These are phyloP conservation scores for Psilopsiagon aurifrons DNA, from an alignment of 2,113 vertebrate species.

Conservation along the genomic window DNA sequence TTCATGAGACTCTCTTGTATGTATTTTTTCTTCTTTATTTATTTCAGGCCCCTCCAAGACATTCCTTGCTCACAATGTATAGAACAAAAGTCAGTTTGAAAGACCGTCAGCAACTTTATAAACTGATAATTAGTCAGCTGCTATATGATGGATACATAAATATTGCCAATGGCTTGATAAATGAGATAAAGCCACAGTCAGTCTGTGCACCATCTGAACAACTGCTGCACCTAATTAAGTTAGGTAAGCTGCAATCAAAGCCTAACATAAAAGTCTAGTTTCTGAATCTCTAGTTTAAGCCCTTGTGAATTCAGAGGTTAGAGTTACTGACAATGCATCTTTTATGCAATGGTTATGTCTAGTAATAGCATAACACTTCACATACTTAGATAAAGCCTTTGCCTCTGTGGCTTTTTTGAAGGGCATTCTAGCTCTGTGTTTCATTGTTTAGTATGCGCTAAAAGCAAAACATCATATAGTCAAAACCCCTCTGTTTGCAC, in stretches of 20 bases:
- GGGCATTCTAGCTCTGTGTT: neutral
- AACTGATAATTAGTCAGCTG: conserved; percentile 95
- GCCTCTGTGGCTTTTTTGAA: neutral
- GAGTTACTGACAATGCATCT: neutral
- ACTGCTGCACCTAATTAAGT: conserved; percentile 95
- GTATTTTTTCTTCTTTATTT: conserved; percentile 34
- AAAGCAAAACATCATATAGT: neutral
- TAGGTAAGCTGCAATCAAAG: conserved; percentile 77
- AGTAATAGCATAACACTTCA: neutral
- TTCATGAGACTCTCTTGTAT: neutral
- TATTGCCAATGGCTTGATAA: conserved; percentile 95
- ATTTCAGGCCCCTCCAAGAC: conserved; percentile 67
- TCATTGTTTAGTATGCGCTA: neutral
- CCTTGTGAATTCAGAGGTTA: neutral
- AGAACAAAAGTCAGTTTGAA: conserved; percentile 94
- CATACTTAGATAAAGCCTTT: neutral
- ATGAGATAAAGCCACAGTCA: conserved; percentile 90
- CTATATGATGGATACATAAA: conserved; percentile 96
- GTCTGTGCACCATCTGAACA: conserved; percentile 96
- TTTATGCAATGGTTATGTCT: neutral
- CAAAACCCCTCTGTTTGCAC: neutral
- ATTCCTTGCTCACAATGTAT: conserved; percentile 82
- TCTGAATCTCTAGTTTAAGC: neutral
- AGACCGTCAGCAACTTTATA: conserved; percentile 97
- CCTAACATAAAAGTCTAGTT: neutral